Evolutionary conservation across 2,888 invertebrate species (phyloP), one percentile per base, ranked within the genome.

Genomic region (Norana najaformis): DNA sequence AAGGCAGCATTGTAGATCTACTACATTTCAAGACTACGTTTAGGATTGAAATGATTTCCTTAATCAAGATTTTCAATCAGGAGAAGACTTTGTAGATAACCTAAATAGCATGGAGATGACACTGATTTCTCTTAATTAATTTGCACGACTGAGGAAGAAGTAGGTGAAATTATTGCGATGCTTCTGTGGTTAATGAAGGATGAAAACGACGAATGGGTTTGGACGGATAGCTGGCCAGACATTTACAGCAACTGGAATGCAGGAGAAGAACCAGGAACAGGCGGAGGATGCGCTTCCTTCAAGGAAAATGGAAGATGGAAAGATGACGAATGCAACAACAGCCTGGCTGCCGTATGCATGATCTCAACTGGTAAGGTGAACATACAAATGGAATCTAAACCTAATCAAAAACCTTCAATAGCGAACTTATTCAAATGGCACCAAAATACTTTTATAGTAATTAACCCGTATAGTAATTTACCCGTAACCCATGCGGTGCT

Each of bases 221-320:
- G 90, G 90, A 47, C 88, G 23, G 90, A 90, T 41, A 88, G 88
- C 1, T 90, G 90, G 90, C 90, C 90, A 35, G 39, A 34, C 53
- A 41, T 85, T n/a, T 90, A 88, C 90, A 88, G 88, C 36, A 88
- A 88, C 38, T 90, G 90, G 90, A 88, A 38, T 34, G 37, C 85
- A 16, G 69, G 89, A 30, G 88, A 88, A 36, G 90, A 88, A 14
- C 90, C 90, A 41, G 88, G 88, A 35, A 38, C 83, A 35, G 47
- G 39, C 20, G 88, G 39, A 35, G 88, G 37, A 41, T 90, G 90
- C 53, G 53, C 36, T 20, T 35, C 39, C 34, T 36, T 88, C 34
- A 39, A 88, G 47, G 39, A 38, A 6, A 37, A n/a, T 41, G 36
- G 88, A 35, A 36, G 39, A n/a, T 90, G 90, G 90, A 85, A 88